A percentile compares a stretch with the other conserved stretches of the same genome.
These are phyloP conservation scores for Myopa testacea DNA, from an alignment of 2,888 invertebrate genomes.

Conservation along the genomic window DNA sequence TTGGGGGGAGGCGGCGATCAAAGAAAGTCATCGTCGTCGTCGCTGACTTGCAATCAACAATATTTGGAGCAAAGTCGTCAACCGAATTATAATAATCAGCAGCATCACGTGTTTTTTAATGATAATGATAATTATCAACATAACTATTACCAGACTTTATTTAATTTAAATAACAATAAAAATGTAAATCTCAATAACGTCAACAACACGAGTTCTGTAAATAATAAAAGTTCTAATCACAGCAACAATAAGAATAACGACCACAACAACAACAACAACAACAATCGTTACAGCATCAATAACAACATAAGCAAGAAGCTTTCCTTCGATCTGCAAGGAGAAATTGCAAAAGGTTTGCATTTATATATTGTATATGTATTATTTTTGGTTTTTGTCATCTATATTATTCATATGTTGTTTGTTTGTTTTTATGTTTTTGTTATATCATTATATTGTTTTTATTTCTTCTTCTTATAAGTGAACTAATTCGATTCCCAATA, in stretches of 20 bases:
- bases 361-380: background rate
- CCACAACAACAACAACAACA: slow-evolving; percentile 43
- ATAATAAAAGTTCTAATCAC: slow-evolving; percentile 47
- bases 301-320: slow-evolving; percentile 45
- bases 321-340: slow-evolving; percentile 40
- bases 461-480: background rate
- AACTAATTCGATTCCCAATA: background rate
- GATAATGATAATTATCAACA: slow-evolving; percentile 36
- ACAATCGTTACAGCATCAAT: slow-evolving; percentile 46
- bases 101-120: slow-evolving; percentile 40
- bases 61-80: slow-evolving; percentile 44
- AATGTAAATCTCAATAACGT: slow-evolving; percentile 49
- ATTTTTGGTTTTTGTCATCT: slow-evolving; percentile 14
- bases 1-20: slow-evolving; percentile 27
- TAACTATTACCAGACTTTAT: slow-evolving; percentile 28
- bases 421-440: background rate
- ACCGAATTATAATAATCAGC: slow-evolving; percentile 48
- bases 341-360: slow-evolving; percentile 48
- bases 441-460: background rate
- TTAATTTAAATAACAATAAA: slow-evolving; percentile 51
- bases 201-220: slow-evolving; percentile 50
- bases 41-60: slow-evolving; percentile 41
- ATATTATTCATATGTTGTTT: background rate
- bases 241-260: slow-evolving; percentile 43
- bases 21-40: slow-evolving; percentile 38